Evolutionary conservation across 2,888 invertebrate species (phyloP).

Genomic region (Anarsia innoxiella): DNA sequence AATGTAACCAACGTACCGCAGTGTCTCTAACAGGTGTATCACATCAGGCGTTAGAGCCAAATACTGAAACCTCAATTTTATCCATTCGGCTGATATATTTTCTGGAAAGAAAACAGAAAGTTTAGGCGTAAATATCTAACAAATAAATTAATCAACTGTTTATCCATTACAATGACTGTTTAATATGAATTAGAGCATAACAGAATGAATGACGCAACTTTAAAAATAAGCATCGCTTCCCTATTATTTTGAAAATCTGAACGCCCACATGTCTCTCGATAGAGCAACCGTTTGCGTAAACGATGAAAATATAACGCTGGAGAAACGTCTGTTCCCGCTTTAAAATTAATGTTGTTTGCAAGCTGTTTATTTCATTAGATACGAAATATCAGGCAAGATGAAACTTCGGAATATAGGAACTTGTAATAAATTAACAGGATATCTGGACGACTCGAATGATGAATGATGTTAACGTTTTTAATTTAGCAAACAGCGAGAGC

Average conservation of each 20-base stretch:
- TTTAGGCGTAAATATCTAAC: too few relatives aligned
- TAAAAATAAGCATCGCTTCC: too few relatives aligned
- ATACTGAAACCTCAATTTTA: conserved; percentile 85
- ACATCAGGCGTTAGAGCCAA: conserved; percentile 81
- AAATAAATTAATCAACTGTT: too few relatives aligned
- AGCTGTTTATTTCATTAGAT: conserved; percentile 3
- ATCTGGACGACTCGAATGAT: too few relatives aligned
- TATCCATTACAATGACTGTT: too few relatives aligned
- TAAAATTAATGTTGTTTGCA: conserved; percentile 7
- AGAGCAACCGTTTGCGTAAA: conserved; percentile 19
- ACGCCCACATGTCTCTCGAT: conserved; percentile 13
- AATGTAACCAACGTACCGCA: conserved; percentile 68
- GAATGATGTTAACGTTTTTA: too few relatives aligned
- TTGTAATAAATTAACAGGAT: too few relatives aligned
- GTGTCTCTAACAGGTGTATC: conserved; percentile 78
- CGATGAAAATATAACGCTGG: conserved; percentile 18
- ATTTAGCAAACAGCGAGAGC: background rate
- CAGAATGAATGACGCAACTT: too few relatives aligned
- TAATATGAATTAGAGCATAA: too few relatives aligned
- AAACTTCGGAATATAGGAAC: too few relatives aligned
- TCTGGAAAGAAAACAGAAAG: conserved; percentile 54
- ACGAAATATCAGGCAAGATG: too few relatives aligned
- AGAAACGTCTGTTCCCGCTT: conserved; percentile 11
- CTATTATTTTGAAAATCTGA: conserved; percentile 9
- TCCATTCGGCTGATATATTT: conserved; percentile 85